These are phyloP conservation scores for Scaptomyza polygonia DNA, from an alignment of 2,888 invertebrate species.

Conservation along the genomic window DNA sequence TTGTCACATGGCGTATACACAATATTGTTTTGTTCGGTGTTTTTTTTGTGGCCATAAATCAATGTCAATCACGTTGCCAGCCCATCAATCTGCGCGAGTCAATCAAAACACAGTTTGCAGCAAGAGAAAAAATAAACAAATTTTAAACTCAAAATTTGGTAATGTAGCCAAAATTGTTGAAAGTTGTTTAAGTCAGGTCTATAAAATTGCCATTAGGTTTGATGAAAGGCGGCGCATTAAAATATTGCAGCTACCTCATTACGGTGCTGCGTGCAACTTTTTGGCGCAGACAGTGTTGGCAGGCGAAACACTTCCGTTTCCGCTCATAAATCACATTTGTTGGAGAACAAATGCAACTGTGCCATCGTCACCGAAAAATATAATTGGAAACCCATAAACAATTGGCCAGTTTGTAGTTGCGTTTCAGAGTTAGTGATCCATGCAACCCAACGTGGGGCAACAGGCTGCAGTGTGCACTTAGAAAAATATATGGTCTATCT, in stretches of 20 bases:
- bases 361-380: slow-evolving; percentile 41
- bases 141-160: slow-evolving; percentile 27
- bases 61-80: slow-evolving; percentile 62
- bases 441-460: slow-evolving; percentile 20
- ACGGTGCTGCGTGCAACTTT: slow-evolving; percentile 22
- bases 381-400: slow-evolving; percentile 61
- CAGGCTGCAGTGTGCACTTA: slow-evolving; percentile 28
- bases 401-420: slow-evolving; percentile 22
- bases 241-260: slow-evolving; percentile 47
- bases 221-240: slow-evolving; percentile 36
- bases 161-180: slow-evolving; percentile 11
- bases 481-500: background rate
- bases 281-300: slow-evolving; percentile 37
- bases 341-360: slow-evolving; percentile 38
- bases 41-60: slow-evolving; percentile 73
- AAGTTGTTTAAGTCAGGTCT: slow-evolving; percentile 40
- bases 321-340: slow-evolving; percentile 72
- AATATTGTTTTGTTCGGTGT: slow-evolving; percentile 46
- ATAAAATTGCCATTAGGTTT: slow-evolving; percentile 59
- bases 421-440: slow-evolving; percentile 33
- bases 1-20: slow-evolving; percentile 40
- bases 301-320: slow-evolving; percentile 46
- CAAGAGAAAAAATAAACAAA: slow-evolving; percentile 25
- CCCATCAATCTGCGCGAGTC: slow-evolving; percentile 69
- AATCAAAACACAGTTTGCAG: slow-evolving; percentile 50